These are phyloP conservation scores for Labroides dimidiatus DNA, from an alignment of 2,797 vertebrate species.

Conservation along the genomic window DNA sequence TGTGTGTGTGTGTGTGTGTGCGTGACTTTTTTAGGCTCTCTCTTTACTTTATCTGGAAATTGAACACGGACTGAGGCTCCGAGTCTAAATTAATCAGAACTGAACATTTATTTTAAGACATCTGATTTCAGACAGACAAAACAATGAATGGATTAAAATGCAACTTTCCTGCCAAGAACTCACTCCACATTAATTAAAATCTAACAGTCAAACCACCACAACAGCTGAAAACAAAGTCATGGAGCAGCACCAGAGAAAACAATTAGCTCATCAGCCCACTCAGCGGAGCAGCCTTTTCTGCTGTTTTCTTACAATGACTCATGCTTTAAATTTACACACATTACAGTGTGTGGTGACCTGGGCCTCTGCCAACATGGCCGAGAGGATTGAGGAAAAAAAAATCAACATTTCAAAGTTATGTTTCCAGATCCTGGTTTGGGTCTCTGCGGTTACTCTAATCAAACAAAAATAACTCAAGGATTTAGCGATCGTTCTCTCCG, in stretches of 20 bases:
- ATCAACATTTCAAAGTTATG: constrained; percentile 24
- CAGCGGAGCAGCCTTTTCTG: constrained; percentile 5
- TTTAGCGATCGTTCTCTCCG: neutral
- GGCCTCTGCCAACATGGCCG: constrained; percentile 30
- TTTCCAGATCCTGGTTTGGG: constrained; percentile 28
- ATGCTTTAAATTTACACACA: constrained; percentile 55
- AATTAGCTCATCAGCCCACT: constrained; percentile 43
- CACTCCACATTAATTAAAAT: constrained; percentile 15
- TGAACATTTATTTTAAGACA: constrained; percentile 6
- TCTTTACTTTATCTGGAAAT: constrained; percentile 11
- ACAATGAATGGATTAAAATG: neutral
- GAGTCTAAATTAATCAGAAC: neutral
- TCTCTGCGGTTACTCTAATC: constrained; percentile 16
- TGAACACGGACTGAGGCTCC: constrained; percentile 8
- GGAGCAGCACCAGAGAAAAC: constrained; percentile 27
- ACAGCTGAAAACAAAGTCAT: constrained; percentile 21
- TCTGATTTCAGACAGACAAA: neutral
- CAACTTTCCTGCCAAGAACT: constrained; percentile 3
- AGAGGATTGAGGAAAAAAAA: constrained; percentile 30
- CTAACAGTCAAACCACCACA: constrained; percentile 21
- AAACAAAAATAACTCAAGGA: constrained; percentile 1
- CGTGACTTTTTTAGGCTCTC: neutral
- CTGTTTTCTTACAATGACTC: constrained; percentile 47
- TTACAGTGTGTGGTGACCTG: constrained; percentile 51
- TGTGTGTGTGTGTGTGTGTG: constrained; percentile 28